Percentiles rank a stretch among this genome's conserved stretches.
phyloP scores from a whole-genome alignment of 2,113 vertebrate species.

The Anoura caudifer region DNA sequence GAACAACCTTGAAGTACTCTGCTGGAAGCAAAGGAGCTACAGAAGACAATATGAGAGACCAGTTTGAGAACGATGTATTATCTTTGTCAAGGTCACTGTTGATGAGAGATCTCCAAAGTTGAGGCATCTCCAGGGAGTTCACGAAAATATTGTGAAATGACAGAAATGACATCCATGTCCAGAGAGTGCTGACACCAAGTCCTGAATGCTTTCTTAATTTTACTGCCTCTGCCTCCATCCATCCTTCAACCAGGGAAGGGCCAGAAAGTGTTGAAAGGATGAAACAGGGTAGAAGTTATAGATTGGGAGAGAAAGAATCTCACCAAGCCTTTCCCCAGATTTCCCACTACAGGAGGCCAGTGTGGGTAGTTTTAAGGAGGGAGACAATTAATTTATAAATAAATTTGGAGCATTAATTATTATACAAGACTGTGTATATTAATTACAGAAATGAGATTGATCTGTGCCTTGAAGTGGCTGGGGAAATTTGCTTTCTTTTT shows the following conservation, averaged over 20 bases:
- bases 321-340: not conserved
- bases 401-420: not conserved
- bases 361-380: not conserved
- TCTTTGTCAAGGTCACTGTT: not conserved
- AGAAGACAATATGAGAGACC: not conserved
- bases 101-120: not conserved
- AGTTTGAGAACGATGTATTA: not conserved
- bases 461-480: not conserved
- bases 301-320: not conserved
- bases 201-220: not conserved
- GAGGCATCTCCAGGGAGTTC: not conserved
- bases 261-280: not conserved
- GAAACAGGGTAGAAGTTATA: not conserved
- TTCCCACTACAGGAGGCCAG: not conserved
- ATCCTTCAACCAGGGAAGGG: not conserved
- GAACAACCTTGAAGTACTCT: not conserved
- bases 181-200: not conserved
- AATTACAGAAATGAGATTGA: not conserved
- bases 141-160: not conserved
- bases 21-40: not conserved
- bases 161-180: not conserved
- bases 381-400: constrained; percentile 1
- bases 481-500: not conserved
- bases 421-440: not conserved
- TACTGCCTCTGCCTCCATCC: not conserved